Conservation (phyloP, 1,140 invertebrate genomes). For the Ruditapes philippinarum region DNA sequence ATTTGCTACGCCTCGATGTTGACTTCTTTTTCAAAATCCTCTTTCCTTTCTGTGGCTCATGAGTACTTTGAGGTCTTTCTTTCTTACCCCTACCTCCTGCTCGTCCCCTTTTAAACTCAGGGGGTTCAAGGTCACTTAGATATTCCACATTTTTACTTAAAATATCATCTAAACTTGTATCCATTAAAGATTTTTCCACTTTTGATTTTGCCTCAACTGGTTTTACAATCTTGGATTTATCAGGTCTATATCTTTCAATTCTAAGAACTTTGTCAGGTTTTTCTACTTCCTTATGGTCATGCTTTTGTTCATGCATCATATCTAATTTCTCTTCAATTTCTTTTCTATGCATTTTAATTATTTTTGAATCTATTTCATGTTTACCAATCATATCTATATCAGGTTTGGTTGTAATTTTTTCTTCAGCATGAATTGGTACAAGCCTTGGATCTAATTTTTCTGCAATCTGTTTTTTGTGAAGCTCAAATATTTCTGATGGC, state of each 20-base stretch:
- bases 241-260: neutral
- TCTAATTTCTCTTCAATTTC: slow-evolving; percentile 37
- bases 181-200: slow-evolving; percentile 35
- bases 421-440: neutral
- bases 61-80: slow-evolving; percentile 52
- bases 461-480: slow-evolving; percentile 1
- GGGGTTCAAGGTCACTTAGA: slow-evolving; percentile 70
- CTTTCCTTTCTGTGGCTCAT: slow-evolving; percentile 65
- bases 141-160: slow-evolving; percentile 72
- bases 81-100: slow-evolving; percentile 50
- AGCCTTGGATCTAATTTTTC: slow-evolving; percentile 28
- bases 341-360: slow-evolving; percentile 22
- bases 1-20: slow-evolving; percentile 41
- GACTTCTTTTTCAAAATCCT: slow-evolving; percentile 63
- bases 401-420: neutral
- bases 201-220: slow-evolving; percentile 21
- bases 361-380: slow-evolving; percentile 37
- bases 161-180: slow-evolving; percentile 72
- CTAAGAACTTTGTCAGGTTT: neutral
- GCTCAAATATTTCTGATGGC: slow-evolving; percentile 12
- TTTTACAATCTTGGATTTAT: neutral
- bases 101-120: neutral
- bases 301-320: slow-evolving; percentile 27
- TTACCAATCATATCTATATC: slow-evolving; percentile 8
- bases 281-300: neutral